Evolutionary conservation across 2,113 vertebrate genomes (phyloP).

Genomic region (Ammospiza caudacuta): DNA sequence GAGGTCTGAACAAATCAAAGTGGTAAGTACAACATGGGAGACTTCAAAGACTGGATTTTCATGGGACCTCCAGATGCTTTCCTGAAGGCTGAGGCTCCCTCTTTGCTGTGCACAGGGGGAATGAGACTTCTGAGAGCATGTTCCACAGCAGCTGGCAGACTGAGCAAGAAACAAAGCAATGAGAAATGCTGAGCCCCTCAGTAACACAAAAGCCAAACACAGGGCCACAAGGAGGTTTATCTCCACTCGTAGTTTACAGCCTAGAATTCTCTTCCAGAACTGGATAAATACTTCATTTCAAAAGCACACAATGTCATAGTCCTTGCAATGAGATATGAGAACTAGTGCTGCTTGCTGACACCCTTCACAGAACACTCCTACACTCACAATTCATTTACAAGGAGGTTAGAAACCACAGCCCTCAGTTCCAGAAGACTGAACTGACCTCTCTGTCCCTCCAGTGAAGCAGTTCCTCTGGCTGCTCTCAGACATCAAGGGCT

Average conservation of each 20-base stretch:
- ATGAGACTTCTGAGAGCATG: not conserved
- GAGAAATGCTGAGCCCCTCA: not conserved
- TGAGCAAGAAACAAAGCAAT: not conserved
- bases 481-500: not conserved
- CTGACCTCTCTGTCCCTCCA: not conserved
- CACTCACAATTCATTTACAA: not conserved
- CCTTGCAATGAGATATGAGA: not conserved
- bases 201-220: not conserved
- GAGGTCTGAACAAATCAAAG: not conserved
- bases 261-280: not conserved
- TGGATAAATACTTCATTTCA: not conserved
- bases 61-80: not conserved
- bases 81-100: not conserved
- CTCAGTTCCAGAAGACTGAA: not conserved
- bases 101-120: not conserved
- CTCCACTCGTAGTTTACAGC: not conserved
- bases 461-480: not conserved
- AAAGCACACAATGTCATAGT: not conserved
- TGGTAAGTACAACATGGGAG: not conserved
- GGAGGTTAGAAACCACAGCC: not conserved
- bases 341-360: not conserved
- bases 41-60: not conserved
- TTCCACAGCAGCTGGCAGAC: not conserved
- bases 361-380: not conserved
- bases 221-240: not conserved